Conservation (phyloP, 2,888 invertebrate species). For the Rhagophthalmus giganteus region DNA sequence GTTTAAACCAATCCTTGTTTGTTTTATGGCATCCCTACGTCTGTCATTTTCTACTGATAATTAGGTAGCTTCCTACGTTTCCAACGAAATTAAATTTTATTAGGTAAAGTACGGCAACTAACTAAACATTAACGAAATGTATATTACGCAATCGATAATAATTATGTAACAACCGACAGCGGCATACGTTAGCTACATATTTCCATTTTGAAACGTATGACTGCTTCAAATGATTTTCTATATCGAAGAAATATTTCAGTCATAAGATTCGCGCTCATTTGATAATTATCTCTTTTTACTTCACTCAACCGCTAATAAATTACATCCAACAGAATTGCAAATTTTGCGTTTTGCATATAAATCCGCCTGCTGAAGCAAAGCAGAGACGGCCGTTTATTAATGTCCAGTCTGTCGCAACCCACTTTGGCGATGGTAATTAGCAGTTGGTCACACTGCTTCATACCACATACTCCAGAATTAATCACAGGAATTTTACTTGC, state of each 20-base stretch:
- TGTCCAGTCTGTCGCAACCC: constrained; percentile 39
- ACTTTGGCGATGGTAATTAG: constrained; percentile 39
- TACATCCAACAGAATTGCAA: constrained; percentile 28
- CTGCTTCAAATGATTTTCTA: too few species aligned
- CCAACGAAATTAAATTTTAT: too few species aligned
- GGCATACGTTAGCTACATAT: too few species aligned
- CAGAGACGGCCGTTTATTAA: constrained; percentile 36
- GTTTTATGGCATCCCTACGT: constrained; percentile 31
- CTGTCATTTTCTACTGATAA: constrained; percentile 21
- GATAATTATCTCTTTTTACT: constrained; percentile 31
- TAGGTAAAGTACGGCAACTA: too few species aligned
- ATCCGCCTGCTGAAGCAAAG: constrained; percentile 26
- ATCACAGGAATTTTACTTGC: constrained; percentile 27
- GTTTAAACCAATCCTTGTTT: constrained; percentile 39
- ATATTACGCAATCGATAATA: too few species aligned
- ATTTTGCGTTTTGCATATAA: constrained; percentile 31
- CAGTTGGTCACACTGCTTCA: constrained; percentile 34
- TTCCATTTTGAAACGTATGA: too few species aligned
- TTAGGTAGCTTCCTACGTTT: constrained; percentile 21
- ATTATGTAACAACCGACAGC: too few species aligned
- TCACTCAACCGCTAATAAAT: constrained; percentile 28
- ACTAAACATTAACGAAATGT: too few species aligned
- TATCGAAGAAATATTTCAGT: too few species aligned
- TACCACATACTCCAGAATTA: constrained; percentile 31
- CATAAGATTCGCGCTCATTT: too few species aligned